Evolutionary conservation across 2,797 vertebrate genomes (phyloP), one percentile per base, ranked within the genome.

Genomic region (Gadopsis bispinosus): DNA sequence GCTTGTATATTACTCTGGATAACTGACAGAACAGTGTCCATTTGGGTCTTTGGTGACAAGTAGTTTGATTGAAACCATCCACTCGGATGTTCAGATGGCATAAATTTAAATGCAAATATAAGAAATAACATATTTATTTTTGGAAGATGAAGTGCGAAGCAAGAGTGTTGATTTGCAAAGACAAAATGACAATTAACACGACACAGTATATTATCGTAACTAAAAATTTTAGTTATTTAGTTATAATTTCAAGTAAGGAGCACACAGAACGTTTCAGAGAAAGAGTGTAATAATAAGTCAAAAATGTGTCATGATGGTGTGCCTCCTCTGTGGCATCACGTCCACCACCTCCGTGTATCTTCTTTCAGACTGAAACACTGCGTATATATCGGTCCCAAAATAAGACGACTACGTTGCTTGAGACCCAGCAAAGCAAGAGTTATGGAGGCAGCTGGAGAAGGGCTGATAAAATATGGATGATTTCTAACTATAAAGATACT

Each of bases 401-500:
- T 92, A 93, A 93, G 91, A 91, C 80, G 43, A 86, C 89, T 77
- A 83, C 68, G 79, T 90, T 88, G 87, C 81, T 65, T 67, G 76
- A 80, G 83, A 88, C 77, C 59, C 67, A 62, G 87, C 79, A 83
- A 87, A 89, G 85, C 73, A 91, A 91, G 92, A 93, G 89, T 94
- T 93, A 93, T 93, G 92, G 85, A 55, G 85, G 86, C 92, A 93
- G 91, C 91, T 93, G 92, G 87, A 85, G 81, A 83, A 77, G 88
- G 74, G 71, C 66, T 53, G 86, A 65, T 83, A 88, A 90, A 90
- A 89, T 90, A 91, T 88, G 84, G 84, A 88, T 72, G 84, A 92
- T 92, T 94, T 93, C 92, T 94, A 91, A 93, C 95, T 94, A 93
- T 94, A 93, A 92, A 90, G 93, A 88, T 80, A 93, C 85, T 92